Evolutionary conservation across 2,888 invertebrate genomes (phyloP), one percentile per base, ranked within the genome.

Genomic region (Drosophila pseudotakahashii): DNA sequence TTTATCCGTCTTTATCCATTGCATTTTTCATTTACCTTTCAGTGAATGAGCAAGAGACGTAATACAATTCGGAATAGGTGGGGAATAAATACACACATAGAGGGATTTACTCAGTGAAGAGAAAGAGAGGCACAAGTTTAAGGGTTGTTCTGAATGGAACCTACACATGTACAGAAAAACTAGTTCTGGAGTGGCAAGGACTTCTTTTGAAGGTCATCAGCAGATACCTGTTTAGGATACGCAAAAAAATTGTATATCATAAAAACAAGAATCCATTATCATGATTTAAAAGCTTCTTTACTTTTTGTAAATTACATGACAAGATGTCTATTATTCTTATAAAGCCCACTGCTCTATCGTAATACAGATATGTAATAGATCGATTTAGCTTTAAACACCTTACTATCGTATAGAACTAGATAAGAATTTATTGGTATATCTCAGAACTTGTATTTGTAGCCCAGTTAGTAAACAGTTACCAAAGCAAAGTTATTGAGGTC

Each of bases 171-270:
- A 13, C 9, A 14, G 4, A n/a, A 23, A 45, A 66, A 69, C 64
- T 14, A 66, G 64, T 66, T 68, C 34, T 37, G 44, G 55, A 69
- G 45, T 4, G 30, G n/a, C 37, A 47, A 47, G 69, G 64, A 55
- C 69, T 57, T 69, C 14, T 16, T 16, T 26, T 45, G 32, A 66
- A 66, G 64, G 69, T 66, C 64, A 54, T 19, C 26, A n/a, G n/a
- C 16, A 51, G 34, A 11, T 10, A 13, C 23, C 16, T 11, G 11
- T 23, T 11, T 4, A 19, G 7, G 0, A 55, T 26, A 13, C 4
- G 0, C 7, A 14, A 23, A 32, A 23, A 30, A 4, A 30, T 30
- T 30, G 19, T 19, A 19, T 19, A 19, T 30, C 14, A 19, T 7
- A 2, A 32, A 32, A 32, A 36, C 6, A 13, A 36, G 7, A 23